Evolutionary conservation across 2,113 vertebrate genomes (phyloP).

Genomic region (Phoxinus phoxinus): DNA sequence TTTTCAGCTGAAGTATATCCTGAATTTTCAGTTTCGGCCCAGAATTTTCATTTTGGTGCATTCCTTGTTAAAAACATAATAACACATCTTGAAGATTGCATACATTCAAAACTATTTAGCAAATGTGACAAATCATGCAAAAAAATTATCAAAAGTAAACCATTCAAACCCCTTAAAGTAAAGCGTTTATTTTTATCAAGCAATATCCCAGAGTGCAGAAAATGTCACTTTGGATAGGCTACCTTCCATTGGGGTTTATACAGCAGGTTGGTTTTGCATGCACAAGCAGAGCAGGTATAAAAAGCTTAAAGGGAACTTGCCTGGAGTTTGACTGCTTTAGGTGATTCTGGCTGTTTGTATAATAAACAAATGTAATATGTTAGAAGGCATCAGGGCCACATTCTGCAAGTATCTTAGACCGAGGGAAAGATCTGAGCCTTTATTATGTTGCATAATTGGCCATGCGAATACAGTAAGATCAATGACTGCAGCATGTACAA

Average conservation of each 20-base stretch:
- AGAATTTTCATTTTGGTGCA: too few species aligned
- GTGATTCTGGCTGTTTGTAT: conserved; percentile 93
- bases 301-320: conserved; percentile 85
- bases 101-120: conserved; percentile 12
- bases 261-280: conserved; percentile 64
- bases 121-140: not conserved
- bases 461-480: conserved; percentile 21
- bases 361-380: conserved; percentile 88
- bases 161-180: not conserved
- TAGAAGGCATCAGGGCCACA: conserved; percentile 71
- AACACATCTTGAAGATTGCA: not conserved
- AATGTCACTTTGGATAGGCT: not conserved
- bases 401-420: conserved; percentile 2
- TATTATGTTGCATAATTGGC: conserved; percentile 11
- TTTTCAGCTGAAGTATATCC: too few species aligned
- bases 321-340: conserved; percentile 94
- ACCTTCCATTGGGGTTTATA: conserved; percentile 29
- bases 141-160: not conserved
- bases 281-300: conserved; percentile 61
- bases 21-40: too few species aligned
- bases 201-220: not conserved
- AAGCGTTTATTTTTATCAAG: not conserved
- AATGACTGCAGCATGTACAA: not conserved
- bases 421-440: not conserved
- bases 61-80: not conserved